Evolutionary conservation across 2,113 vertebrate genomes (phyloP), one percentile per base, ranked within the genome.

Genomic region (Varanus komodoensis): DNA sequence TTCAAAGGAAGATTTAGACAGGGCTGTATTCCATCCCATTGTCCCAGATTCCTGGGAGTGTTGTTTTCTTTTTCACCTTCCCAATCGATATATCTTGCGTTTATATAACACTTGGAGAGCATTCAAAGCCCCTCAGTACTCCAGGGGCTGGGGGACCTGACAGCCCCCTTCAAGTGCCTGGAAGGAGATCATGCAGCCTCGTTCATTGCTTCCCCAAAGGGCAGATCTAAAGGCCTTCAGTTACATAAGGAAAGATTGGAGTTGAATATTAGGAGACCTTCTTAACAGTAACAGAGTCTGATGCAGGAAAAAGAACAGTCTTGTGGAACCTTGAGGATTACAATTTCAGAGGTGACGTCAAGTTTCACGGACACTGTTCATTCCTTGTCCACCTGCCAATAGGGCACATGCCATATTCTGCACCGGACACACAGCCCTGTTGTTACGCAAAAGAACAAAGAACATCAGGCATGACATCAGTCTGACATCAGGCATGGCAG

Each of bases 31-130:
- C 87, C 64, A n/a, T 88, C 64, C 77, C 27, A 80, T 88, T 88
- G 77, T 80, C 77, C 87, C 87, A 88, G 87, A 88, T 88, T 88
- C 64, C 61, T 69, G 57, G 52, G n/a, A 86, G 71, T 3, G 32
- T 9, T 25, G 23, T 57, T 61, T 68, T n/a, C 17, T 11, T 38
- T 4, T 27, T 23, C 38, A 8, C 8, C 8, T 71, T 71, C 27
- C 14, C 68, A 23, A 32, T 50, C 44, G 32, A 73, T 52, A 85
- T 29, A 34, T 88, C 81, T 75, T 52, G 38, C 61, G 80, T 52
- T 88, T 69, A 19, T 80, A n/a, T 32, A 34, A 64, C 77, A 69
- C 48, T 23, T 48, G 44, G 19, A 87, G 38, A 68, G 38, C 14
- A 8, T 78, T 86, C 11, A 27, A 27, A 57, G 50, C n/a, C 14